A percentile compares a stretch with the other conserved stretches of the same genome.
Conservation (phyloP, 2,888 invertebrate species). For the Sinelater perroti region DNA sequence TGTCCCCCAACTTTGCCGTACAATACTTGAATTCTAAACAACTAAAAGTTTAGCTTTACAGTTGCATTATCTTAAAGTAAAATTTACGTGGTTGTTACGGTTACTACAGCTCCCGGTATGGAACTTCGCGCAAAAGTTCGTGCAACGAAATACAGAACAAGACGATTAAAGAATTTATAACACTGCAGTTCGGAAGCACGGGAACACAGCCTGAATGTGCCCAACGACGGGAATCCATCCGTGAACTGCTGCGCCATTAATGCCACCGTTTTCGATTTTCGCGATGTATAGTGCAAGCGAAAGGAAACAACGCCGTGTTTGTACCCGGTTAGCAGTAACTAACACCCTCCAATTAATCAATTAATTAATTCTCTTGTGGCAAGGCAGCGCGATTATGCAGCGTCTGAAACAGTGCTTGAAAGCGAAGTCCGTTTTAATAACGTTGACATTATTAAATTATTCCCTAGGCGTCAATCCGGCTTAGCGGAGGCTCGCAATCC, state of each 20-base stretch:
- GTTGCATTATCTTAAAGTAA: too few species aligned
- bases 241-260: slow-evolving; percentile 30
- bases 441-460: too few species aligned
- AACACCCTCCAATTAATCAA: slow-evolving; percentile 8
- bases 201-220: slow-evolving; percentile 21
- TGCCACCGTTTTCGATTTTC: slow-evolving; percentile 29
- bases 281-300: slow-evolving; percentile 22
- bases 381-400: neutral
- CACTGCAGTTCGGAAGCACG: slow-evolving; percentile 24
- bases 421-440: too few species aligned
- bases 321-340: slow-evolving; percentile 6
- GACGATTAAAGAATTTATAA: slow-evolving; percentile 9
- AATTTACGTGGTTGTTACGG: too few species aligned
- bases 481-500: too few species aligned
- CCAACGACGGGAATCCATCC: slow-evolving; percentile 30
- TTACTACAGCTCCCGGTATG: too few species aligned
- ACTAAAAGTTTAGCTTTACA: too few species aligned
- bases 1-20: too few species aligned
- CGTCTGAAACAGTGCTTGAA: slow-evolving; percentile 2
- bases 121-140: too few species aligned
- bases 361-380: slow-evolving; percentile 2
- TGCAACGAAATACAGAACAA: slow-evolving; percentile 10
- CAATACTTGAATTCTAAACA: too few species aligned
- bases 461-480: too few species aligned
- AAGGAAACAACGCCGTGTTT: slow-evolving; percentile 23